Conservation (phyloP, 1,140 invertebrate genomes). For the Gryllus bimaculatus region DNA sequence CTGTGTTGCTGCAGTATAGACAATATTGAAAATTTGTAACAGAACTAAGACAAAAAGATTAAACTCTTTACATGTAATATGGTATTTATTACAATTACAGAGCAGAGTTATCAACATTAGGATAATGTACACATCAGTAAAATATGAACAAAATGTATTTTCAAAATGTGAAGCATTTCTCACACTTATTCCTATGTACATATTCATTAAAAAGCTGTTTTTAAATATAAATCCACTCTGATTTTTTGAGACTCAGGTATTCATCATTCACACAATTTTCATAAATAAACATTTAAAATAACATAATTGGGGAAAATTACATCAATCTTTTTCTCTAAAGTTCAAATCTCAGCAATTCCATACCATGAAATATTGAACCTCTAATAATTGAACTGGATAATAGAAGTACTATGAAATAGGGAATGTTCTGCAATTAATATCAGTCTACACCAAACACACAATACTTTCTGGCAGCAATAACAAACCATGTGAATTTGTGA, state of each 20-base stretch:
- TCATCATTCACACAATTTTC: not conserved
- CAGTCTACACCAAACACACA: not conserved
- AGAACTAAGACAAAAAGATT: not conserved
- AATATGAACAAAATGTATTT: not conserved
- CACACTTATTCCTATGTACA: not conserved
- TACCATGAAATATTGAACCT: too few relatives aligned
- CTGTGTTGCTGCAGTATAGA: too few relatives aligned
- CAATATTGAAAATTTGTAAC: not conserved
- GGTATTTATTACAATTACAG: constrained; percentile 1
- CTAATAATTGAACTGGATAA: too few relatives aligned
- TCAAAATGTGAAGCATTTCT: constrained; percentile 1
- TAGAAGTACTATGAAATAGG: too few relatives aligned
- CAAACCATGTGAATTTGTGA: not conserved
- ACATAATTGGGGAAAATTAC: too few relatives aligned
- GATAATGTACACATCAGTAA: constrained; percentile 1
- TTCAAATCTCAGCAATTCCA: too few relatives aligned
- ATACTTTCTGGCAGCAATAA: not conserved
- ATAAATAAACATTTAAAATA: not conserved
- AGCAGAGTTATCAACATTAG: not conserved
- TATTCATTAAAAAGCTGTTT: constrained; percentile 2
- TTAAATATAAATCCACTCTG: not conserved
- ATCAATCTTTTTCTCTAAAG: too few relatives aligned
- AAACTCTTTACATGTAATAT: not conserved
- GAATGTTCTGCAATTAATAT: too few relatives aligned
- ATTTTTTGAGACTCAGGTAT: not conserved